These are phyloP conservation scores for Leptopilina boulardi DNA, from an alignment of 1,140 invertebrate genomes.

Conservation along the genomic window DNA sequence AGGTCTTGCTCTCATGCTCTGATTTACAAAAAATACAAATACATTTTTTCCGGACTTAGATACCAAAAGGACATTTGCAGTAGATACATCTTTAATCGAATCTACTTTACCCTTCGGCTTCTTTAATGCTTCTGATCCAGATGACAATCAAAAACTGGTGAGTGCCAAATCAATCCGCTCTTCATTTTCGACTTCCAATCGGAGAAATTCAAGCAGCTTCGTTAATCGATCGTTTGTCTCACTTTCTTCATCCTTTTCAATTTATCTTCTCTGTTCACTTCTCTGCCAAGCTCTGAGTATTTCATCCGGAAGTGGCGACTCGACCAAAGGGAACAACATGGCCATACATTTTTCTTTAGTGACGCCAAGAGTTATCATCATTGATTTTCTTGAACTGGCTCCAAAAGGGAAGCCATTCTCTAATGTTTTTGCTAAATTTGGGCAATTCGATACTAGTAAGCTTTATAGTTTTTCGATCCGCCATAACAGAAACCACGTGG, in stretches of 20 bases:
- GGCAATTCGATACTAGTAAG: neutral
- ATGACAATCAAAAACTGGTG: constrained; percentile 8
- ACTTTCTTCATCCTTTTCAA: neutral
- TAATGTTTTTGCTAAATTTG: constrained; percentile 51
- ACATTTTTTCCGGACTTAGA: constrained; percentile 3
- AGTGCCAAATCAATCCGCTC: neutral
- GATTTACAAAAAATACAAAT: constrained; percentile 37
- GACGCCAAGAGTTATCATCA: constrained; percentile 47
- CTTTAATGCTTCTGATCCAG: neutral
- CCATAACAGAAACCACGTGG: neutral
- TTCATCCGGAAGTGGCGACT: neutral
- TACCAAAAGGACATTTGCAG: constrained; percentile 3
- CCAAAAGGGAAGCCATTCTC: constrained; percentile 58
- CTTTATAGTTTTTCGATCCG: neutral
- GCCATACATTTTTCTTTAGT: constrained; percentile 44
- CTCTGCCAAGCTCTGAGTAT: constrained; percentile 36
- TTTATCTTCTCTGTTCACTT: constrained; percentile 51
- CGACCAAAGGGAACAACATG: constrained; percentile 37
- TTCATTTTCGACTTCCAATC: neutral
- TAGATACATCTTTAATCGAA: neutral
- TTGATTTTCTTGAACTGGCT: constrained; percentile 55
- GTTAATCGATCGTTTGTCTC: neutral
- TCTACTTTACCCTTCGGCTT: constrained; percentile 3
- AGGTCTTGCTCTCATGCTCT: neutral
- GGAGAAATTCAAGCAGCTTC: neutral